phyloP scores from a whole-genome alignment of 2,888 invertebrate species.

The Gasteruption jaculator region DNA sequence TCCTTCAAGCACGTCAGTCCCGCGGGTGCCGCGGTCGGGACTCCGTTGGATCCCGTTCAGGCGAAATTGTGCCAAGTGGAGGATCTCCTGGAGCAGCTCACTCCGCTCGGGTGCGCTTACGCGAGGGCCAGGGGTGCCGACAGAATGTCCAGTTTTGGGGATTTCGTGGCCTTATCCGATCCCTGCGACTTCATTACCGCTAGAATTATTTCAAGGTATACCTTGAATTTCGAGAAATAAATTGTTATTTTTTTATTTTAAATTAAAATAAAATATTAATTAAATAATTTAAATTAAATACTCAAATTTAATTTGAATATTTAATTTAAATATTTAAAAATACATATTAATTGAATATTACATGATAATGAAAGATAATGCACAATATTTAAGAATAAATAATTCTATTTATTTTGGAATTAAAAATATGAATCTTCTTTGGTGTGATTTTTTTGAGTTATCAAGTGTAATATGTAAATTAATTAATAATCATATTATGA shows the following conservation, averaged over 20 bases:
- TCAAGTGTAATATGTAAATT: too few species aligned
- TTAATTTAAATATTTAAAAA: slow-evolving; percentile 1
- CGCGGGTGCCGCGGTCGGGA: slow-evolving; percentile 91
- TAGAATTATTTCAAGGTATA: slow-evolving; percentile 74
- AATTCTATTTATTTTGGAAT: too few species aligned
- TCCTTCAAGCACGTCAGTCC: slow-evolving; percentile 99
- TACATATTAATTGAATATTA: background rate
- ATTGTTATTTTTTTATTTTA: slow-evolving; percentile 5
- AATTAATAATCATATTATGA: too few species aligned
- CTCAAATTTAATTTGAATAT: slow-evolving; percentile 1
- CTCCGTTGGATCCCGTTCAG: slow-evolving; percentile 70
- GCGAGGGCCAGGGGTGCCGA: slow-evolving; percentile 96
- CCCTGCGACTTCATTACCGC: slow-evolving; percentile 87
- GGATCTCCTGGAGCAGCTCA: slow-evolving; percentile 69
- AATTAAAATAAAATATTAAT: background rate
- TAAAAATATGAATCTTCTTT: too few species aligned
- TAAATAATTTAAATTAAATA: background rate
- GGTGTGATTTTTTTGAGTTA: too few species aligned
- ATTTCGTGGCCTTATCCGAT: slow-evolving; percentile 93
- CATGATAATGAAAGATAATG: background rate
- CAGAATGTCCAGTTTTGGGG: slow-evolving; percentile 98
- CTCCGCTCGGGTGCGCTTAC: slow-evolving; percentile 86
- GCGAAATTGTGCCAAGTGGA: slow-evolving; percentile 91
- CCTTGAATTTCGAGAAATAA: slow-evolving; percentile 10
- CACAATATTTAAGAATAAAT: too few species aligned